A percentile compares a stretch with the other conserved stretches of the same genome.
Conservation (phyloP, 2,888 invertebrate genomes). For the Agriopis marginaria region DNA sequence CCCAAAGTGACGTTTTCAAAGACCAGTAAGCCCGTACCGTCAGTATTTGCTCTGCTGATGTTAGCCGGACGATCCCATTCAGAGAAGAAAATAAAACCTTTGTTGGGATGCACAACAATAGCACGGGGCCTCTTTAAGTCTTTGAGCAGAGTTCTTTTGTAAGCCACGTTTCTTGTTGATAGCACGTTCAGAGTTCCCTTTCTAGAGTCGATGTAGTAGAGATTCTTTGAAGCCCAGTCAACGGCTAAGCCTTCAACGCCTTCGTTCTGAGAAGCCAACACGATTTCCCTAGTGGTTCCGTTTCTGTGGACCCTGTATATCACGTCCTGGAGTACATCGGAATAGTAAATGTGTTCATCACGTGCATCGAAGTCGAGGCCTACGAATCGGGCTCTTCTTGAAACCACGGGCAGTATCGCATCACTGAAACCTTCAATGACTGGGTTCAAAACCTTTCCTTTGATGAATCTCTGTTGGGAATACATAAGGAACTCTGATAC, state of each 20-base stretch:
- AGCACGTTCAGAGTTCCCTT: constrained; percentile 97
- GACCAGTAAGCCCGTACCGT: constrained; percentile 94
- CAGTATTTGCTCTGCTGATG: constrained; percentile 96
- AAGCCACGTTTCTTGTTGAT: constrained; percentile 94
- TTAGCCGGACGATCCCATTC: constrained; percentile 99
- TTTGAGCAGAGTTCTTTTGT: constrained; percentile 93
- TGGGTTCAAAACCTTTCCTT: constrained; percentile 95
- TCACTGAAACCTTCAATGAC: constrained; percentile 97
- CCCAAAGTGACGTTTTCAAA: constrained; percentile 97
- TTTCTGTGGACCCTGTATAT: constrained; percentile 94
- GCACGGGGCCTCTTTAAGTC: constrained; percentile 97
- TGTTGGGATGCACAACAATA: constrained; percentile 98
- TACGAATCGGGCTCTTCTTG: constrained; percentile 96
- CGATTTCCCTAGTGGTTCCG: constrained; percentile 93
- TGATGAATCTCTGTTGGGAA: constrained; percentile 97
- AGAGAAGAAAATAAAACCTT: constrained; percentile 97
- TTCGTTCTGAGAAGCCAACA: constrained; percentile 97
- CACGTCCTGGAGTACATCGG: constrained; percentile 98
- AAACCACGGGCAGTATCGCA: constrained; percentile 97
- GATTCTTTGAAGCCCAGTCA: constrained; percentile 97
- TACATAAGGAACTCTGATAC: constrained; percentile 97
- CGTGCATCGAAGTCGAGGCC: constrained; percentile 97
- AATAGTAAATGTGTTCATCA: constrained; percentile 97
- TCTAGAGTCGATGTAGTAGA: constrained; percentile 97
- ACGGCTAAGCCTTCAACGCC: constrained; percentile 98